Percentiles rank a stretch among this genome's conserved stretches.
Evolutionary conservation across 2,797 vertebrate species (phyloP).

Genomic region (Apodemus agrarius): DNA sequence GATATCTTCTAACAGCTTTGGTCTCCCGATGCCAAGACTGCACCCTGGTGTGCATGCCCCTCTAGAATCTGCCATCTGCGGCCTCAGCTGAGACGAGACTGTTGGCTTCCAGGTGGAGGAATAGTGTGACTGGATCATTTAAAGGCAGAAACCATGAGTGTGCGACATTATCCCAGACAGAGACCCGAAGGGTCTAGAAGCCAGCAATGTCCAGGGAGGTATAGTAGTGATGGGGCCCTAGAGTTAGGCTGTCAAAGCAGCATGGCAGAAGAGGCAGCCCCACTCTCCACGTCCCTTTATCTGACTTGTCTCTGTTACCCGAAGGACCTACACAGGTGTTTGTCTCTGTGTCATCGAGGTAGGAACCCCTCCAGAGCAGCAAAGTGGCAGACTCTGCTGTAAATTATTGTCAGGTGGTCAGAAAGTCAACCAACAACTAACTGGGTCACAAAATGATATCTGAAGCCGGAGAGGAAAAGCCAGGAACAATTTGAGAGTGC

Average conservation of each 20-base stretch:
- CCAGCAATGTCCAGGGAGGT: neutral
- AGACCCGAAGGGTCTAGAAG: neutral
- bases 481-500: neutral
- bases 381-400: neutral
- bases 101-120: neutral
- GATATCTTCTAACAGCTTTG: neutral
- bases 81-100: neutral
- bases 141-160: neutral
- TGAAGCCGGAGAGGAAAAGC: neutral
- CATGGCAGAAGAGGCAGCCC: neutral
- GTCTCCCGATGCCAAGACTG: neutral
- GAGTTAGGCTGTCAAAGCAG: neutral
- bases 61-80: neutral
- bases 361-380: neutral
- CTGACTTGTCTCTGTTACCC: neutral
- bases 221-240: neutral
- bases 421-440: neutral
- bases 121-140: neutral
- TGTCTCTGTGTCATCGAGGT: neutral
- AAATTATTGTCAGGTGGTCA: neutral
- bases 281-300: neutral
- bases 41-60: no score
- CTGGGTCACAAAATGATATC: neutral
- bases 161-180: neutral
- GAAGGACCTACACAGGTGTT: neutral